Evolutionary conservation across 2,113 vertebrate species (phyloP).

Genomic region (Aix galericulata): DNA sequence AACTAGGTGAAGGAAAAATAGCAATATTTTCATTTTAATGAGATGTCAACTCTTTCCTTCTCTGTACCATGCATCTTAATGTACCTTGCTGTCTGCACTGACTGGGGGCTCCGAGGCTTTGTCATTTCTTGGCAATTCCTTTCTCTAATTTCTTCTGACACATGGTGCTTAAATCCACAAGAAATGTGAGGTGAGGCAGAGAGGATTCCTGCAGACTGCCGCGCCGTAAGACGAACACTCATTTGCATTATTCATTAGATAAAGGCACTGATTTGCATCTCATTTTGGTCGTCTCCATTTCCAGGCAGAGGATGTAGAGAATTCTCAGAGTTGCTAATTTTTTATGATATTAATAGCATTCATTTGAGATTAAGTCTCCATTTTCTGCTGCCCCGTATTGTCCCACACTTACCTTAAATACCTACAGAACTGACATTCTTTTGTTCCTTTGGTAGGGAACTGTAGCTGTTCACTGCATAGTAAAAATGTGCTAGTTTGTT

Average conservation of each 20-base stretch:
- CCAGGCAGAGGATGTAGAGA: slow-evolving; percentile 59
- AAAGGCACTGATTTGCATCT: slow-evolving; percentile 82
- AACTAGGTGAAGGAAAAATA: slow-evolving; percentile 77
- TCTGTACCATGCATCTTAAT: slow-evolving; percentile 65
- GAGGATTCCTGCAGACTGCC: slow-evolving; percentile 79
- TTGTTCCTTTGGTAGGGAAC: slow-evolving; percentile 46
- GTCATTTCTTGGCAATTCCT: slow-evolving; percentile 73
- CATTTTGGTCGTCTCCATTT: slow-evolving; percentile 70
- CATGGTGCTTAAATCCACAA: slow-evolving; percentile 77
- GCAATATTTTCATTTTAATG: slow-evolving; percentile 80
- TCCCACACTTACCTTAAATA: slow-evolving; percentile 12
- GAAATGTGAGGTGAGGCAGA: slow-evolving; percentile 76
- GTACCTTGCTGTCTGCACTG: slow-evolving; percentile 62
- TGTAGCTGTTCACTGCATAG: slow-evolving; percentile 31
- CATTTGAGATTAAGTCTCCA: slow-evolving; percentile 42
- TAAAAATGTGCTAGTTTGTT: slow-evolving; percentile 43
- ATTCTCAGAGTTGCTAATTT: slow-evolving; percentile 52
- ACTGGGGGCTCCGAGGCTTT: slow-evolving; percentile 70
- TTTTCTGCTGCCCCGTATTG: slow-evolving; percentile 40
- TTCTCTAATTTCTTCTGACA: slow-evolving; percentile 81
- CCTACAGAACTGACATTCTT: neutral
- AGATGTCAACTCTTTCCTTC: slow-evolving; percentile 64
- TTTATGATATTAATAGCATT: slow-evolving; percentile 63
- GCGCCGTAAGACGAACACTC: slow-evolving; percentile 64
- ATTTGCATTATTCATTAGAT: slow-evolving; percentile 87